A percentile compares a stretch with the other conserved stretches of the same genome.
phyloP scores from a whole-genome alignment of 1,140 invertebrate genomes.

The Grapholita molesta region DNA sequence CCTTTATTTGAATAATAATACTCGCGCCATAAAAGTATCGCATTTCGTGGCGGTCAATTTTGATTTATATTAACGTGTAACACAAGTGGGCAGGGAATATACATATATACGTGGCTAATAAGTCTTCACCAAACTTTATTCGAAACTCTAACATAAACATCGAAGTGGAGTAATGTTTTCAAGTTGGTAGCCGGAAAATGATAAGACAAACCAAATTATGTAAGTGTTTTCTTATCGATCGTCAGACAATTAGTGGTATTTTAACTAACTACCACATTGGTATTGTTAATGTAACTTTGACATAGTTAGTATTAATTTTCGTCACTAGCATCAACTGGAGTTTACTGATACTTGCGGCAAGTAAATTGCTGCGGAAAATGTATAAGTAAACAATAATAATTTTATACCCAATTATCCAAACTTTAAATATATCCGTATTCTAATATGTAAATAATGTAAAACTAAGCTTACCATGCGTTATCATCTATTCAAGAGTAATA shows the following conservation, averaged over 20 bases:
- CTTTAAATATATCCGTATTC: neutral
- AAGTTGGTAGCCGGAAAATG: conserved; percentile 26
- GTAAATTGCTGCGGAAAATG: too few species aligned
- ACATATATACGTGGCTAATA: neutral
- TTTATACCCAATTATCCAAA: too few species aligned
- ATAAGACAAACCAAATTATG: conserved; percentile 37
- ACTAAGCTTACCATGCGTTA: too few species aligned
- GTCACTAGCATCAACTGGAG: too few species aligned
- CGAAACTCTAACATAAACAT: conserved; percentile 17
- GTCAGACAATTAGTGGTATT: neutral
- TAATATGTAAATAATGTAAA: neutral
- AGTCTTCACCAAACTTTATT: conserved; percentile 8
- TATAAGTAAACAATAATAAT: too few species aligned
- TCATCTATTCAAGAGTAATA: conserved; percentile 17
- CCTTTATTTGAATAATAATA: conserved; percentile 16
- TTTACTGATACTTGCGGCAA: too few species aligned
- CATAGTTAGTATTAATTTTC: neutral
- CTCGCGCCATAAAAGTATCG: conserved; percentile 32
- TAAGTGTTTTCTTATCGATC: conserved; percentile 15
- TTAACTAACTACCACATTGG: neutral
- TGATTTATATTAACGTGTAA: conserved; percentile 23
- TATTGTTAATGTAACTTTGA: neutral
- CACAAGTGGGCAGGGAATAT: conserved; percentile 1
- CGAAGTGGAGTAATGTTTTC: conserved; percentile 14
- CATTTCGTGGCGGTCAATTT: conserved; percentile 31